Evolutionary conservation across 2,797 vertebrate genomes (phyloP).

Genomic region (Streptopelia turtur): DNA sequence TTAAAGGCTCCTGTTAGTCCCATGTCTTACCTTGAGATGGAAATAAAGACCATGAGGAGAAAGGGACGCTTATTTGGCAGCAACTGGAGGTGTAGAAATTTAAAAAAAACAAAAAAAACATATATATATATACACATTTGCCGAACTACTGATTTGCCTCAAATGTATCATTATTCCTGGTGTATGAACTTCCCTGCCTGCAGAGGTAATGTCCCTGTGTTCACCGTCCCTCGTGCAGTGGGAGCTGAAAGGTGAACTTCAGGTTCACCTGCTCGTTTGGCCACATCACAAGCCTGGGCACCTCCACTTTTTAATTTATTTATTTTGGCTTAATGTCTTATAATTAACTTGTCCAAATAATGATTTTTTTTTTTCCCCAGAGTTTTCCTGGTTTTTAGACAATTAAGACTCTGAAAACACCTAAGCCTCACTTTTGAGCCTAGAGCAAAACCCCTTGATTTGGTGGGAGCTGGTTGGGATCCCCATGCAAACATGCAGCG

Average conservation of each 20-base stretch:
- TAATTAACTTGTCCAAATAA: neutral
- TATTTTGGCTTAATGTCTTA: neutral
- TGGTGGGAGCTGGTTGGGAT: neutral
- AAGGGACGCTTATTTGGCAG: neutral
- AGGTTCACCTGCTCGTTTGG: slow-evolving; percentile 1
- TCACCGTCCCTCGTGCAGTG: neutral
- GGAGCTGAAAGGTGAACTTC: neutral
- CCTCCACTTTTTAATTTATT: neutral
- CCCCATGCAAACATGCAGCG: neutral
- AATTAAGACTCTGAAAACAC: neutral
- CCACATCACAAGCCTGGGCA: slow-evolving; percentile 4
- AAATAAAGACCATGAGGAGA: neutral
- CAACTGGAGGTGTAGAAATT: neutral
- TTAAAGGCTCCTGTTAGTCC: neutral
- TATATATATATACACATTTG: neutral
- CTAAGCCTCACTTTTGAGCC: neutral
- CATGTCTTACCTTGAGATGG: neutral
- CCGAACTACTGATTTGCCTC: neutral
- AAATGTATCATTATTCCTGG: neutral
- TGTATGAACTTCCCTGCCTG: neutral
- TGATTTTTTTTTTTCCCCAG: fast-evolving
- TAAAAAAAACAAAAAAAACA: neutral
- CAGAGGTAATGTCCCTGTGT: neutral
- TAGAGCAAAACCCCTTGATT: neutral
- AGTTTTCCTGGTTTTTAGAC: neutral